Conservation (phyloP, 1,140 invertebrate genomes). For the Scaptodrosophila lebanonensis region DNA sequence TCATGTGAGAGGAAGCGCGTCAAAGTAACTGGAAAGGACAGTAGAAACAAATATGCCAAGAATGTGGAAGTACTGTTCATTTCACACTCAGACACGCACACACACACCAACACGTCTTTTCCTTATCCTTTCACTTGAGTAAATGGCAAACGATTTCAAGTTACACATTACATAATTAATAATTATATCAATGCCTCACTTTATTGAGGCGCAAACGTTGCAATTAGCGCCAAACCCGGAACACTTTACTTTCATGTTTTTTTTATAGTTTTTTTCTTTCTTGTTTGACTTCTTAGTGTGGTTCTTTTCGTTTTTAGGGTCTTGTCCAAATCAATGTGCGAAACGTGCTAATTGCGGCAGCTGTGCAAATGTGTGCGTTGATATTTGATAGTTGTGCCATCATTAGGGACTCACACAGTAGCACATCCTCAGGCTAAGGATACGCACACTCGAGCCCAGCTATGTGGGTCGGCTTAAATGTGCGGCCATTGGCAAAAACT, state of each 20-base stretch:
- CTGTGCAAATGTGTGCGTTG: constrained; percentile 67
- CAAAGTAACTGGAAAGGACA: constrained; percentile 18
- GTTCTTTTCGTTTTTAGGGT: neutral
- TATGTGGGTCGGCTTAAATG: neutral
- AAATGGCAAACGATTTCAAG: constrained; percentile 41
- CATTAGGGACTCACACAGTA: constrained; percentile 26
- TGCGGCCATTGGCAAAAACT: constrained; percentile 28
- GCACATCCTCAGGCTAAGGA: neutral
- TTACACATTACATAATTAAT: constrained; percentile 73
- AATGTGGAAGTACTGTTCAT: constrained; percentile 14
- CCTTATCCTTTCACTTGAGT: too few species aligned
- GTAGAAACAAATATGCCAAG: constrained; percentile 57
- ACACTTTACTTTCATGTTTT: too few species aligned
- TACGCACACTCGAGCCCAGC: constrained; percentile 41
- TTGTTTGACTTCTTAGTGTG: too few species aligned
- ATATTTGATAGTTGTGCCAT: constrained; percentile 71
- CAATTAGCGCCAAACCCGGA: too few species aligned
- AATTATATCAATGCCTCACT: constrained; percentile 47
- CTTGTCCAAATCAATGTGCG: constrained; percentile 61
- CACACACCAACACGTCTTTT: too few species aligned
- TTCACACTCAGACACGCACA: neutral
- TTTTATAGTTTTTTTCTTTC: too few species aligned
- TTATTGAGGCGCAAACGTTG: too few species aligned
- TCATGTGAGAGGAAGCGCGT: neutral
- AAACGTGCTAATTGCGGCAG: constrained; percentile 73